phyloP scores from a whole-genome alignment of 2,797 vertebrate genomes.

The Catharus ustulatus region DNA sequence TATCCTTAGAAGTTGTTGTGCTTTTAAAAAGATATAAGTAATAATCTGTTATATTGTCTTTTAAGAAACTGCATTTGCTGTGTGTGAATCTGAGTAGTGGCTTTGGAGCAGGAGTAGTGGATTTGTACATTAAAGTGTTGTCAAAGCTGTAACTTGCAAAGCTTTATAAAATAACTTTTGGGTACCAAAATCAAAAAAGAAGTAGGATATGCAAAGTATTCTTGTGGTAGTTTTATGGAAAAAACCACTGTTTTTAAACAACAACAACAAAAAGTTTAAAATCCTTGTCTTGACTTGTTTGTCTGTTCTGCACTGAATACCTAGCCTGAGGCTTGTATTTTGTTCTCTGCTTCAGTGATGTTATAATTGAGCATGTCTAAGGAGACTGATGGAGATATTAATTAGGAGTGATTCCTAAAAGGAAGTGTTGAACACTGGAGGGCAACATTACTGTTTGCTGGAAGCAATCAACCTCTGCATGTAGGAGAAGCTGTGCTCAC shows the following conservation, averaged over 20 bases:
- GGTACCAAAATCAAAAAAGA: not conserved
- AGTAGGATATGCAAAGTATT: not conserved
- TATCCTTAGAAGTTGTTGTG: not conserved
- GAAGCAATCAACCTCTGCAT: not conserved
- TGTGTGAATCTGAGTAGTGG: not conserved
- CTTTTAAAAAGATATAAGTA: not conserved
- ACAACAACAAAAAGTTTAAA: not conserved
- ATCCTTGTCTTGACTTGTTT: not conserved
- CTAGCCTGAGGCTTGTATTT: not conserved
- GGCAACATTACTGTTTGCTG: conserved; percentile 28
- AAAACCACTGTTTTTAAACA: not conserved
- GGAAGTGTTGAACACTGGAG: conserved; percentile 41
- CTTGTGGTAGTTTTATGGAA: not conserved
- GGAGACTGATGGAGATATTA: conserved; percentile 30
- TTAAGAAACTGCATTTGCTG: not conserved
- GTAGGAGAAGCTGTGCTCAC: not conserved
- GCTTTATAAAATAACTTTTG: not conserved
- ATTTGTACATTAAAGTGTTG: not conserved
- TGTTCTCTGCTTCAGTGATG: conserved; percentile 26
- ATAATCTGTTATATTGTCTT: not conserved
- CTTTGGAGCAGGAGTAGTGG: not conserved
- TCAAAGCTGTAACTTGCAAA: not conserved
- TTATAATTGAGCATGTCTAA: conserved; percentile 35
- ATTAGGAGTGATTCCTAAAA: conserved; percentile 27
- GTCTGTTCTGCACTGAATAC: not conserved